Evolutionary conservation across 2,797 vertebrate genomes (phyloP).

Genomic region (Lindbergichthys nudifrons): DNA sequence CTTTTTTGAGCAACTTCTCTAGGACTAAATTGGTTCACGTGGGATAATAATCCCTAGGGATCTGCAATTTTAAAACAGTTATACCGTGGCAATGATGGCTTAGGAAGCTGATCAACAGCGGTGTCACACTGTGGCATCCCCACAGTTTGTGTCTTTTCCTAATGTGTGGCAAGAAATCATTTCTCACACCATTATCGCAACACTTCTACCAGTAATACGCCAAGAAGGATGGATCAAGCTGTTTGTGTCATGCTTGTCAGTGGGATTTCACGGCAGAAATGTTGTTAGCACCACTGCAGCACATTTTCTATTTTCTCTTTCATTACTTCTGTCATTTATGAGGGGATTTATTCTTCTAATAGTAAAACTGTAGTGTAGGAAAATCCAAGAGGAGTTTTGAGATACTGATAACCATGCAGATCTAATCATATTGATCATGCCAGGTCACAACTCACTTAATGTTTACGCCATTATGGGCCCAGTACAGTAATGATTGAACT

Average conservation of each 20-base stretch:
- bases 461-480: background rate
- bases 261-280: conserved; percentile 19
- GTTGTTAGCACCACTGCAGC: background rate
- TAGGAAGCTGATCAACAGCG: conserved; percentile 1
- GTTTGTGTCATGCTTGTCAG: background rate
- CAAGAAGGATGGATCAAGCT: background rate
- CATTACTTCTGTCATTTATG: conserved; percentile 14
- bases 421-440: background rate
- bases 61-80: conserved; percentile 14
- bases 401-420: background rate
- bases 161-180: conserved; percentile 6
- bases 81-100: background rate
- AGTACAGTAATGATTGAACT: background rate
- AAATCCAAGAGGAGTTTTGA: background rate
- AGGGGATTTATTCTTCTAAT: conserved; percentile 3
- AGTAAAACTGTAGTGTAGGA: background rate
- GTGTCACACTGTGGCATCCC: background rate
- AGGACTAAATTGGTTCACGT: conserved; percentile 7
- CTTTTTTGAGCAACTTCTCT: background rate
- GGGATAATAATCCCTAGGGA: conserved; percentile 2
- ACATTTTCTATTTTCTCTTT: conserved; percentile 1
- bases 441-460: background rate
- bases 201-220: background rate
- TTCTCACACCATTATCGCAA: background rate
- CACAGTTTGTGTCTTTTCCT: background rate